Evolutionary conservation across 2,797 vertebrate genomes (phyloP).

Genomic region (Phyllotis vaccarum): DNA sequence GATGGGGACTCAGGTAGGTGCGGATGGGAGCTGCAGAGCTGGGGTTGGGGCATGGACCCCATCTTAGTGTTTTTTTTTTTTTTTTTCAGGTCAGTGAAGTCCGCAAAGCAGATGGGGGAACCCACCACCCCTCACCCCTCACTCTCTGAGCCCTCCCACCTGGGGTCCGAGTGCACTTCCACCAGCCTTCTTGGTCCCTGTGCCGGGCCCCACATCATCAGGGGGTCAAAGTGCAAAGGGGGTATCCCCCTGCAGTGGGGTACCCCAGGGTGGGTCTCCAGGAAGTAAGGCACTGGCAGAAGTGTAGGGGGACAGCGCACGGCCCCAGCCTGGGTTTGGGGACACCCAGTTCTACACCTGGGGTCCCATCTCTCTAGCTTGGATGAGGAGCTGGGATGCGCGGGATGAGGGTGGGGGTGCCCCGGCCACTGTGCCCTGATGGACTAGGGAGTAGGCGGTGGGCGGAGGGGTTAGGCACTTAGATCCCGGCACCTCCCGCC

Average conservation of each 20-base stretch:
- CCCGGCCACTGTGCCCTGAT: slow-evolving; percentile 53
- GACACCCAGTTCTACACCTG: slow-evolving; percentile 35
- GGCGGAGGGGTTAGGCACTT: slow-evolving; percentile 75
- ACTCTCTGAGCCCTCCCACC: background rate
- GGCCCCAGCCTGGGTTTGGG: background rate
- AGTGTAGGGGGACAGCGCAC: background rate
- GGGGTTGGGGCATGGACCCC: slow-evolving; percentile 35
- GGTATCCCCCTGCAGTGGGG: slow-evolving; percentile 55
- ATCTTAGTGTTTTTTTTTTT: slow-evolving; percentile 80
- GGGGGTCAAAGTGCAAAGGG: slow-evolving; percentile 79
- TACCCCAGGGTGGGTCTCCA: slow-evolving; percentile 66
- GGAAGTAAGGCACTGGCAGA: slow-evolving; percentile 83
- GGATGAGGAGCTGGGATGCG: slow-evolving; percentile 24
- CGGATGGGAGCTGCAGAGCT: background rate
- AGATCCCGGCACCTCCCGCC: slow-evolving; percentile 69
- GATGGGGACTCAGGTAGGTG: background rate
- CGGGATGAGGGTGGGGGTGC: background rate
- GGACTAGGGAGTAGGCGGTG: slow-evolving; percentile 48
- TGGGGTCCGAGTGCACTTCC: background rate
- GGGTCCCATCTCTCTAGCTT: slow-evolving; percentile 61
- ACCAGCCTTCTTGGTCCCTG: slow-evolving; percentile 24
- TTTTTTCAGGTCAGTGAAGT: slow-evolving; percentile 76
- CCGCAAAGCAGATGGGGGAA: slow-evolving; percentile 61
- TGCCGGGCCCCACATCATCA: background rate
- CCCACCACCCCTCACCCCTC: background rate